Base-by-base conservation (phyloP, 2,888 invertebrate species). In the Phaedon cochleariae region DNA sequence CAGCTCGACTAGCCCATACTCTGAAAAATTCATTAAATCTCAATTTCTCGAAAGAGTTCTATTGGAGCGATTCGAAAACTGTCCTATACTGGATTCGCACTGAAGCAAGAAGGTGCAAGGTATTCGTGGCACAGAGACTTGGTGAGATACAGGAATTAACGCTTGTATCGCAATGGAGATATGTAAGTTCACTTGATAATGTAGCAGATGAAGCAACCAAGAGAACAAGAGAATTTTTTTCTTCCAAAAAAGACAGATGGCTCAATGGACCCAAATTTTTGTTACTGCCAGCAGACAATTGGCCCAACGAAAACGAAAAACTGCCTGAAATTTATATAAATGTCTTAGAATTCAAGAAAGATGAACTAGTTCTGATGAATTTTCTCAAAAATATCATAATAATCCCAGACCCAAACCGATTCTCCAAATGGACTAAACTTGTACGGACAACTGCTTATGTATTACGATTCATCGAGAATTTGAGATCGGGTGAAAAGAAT, bases 31-130 rank as follows among this genome's bases (percentile, higher is more conserved):
- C 20, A 18, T 54, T 54, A 20, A 12, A 37, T 22, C 20, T 37
- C 18, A 37, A 54, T 46, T 49, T n/a, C 10, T n/a, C 20, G 18
- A 62, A 49, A 37, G 12, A n/a, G 45, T 59, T 29, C 34, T 45
- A 54, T 54, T 54, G 54, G n/a, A 37, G 5, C 3, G 51, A 51
- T 12, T 54, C 54, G 34, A 21, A 37, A 37, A 54, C 34, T 10
- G 10, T 54, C 20, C 22, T 54, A 15, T 20, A 54, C 10, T 54
- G 54, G 20, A 54, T 18, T 9, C 12, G n/a, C 17, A 31, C 31
- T n/a, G 31, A 53, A 34, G 51, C 52, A 15, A 54, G 54, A 54
- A 3, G 26, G 7, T 26, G 7, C 7, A 3, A 26, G 3, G 26
- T 26, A 26, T 26, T 26, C 7, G 26, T 26, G 7, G 26, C 26